Evolutionary conservation across 2,113 vertebrate genomes (phyloP), one percentile per base, ranked within the genome.

Genomic region (Nothocercus nigrocapillus): DNA sequence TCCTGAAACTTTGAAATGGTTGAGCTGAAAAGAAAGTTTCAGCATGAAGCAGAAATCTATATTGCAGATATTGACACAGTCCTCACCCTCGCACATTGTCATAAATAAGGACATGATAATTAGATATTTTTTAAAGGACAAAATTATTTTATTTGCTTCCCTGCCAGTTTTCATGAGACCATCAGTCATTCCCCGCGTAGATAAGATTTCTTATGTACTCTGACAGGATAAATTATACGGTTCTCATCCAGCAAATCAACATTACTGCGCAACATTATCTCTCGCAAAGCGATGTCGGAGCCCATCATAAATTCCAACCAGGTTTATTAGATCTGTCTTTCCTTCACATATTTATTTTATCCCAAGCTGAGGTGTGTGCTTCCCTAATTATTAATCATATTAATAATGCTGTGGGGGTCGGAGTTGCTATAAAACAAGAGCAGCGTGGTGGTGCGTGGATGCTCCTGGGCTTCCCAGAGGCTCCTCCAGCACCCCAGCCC

Each of bases 191-290:
- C 94, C 89, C 88, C 91, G 94, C 88, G 74, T 78, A 96, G 95
- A 97, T 91, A 96, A 96, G 96, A 96, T 97, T 98, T 98, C 97
- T 97, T 97, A 94, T 96, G 95, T 92, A 97, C 97, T 76, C 92
- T 98, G 98, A 98, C 97, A 98, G 97, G 97, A 97, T 97, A 98
- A 98, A 98, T 98, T 98, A 98, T 97, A 98, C 93, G 97, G 97
- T 97, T 97, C 97, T 97, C 97, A 97, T 94, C 97, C 95, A 91
- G 97, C 97, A 97, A 98, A 98, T 97, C 98, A 97, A 97, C 97
- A 95, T 98, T 97, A 97, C 97, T 95, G 93, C 27, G 83, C 96
- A 97, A 97, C 97, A 96, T 98, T 97, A 98, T 97, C 97, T 97
- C 93, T 96, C 42, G 81, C 95, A 97, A 97, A 95, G 94, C 5